Conservation (phyloP, 2,113 vertebrate genomes). For the Triplophysa siluroides region DNA sequence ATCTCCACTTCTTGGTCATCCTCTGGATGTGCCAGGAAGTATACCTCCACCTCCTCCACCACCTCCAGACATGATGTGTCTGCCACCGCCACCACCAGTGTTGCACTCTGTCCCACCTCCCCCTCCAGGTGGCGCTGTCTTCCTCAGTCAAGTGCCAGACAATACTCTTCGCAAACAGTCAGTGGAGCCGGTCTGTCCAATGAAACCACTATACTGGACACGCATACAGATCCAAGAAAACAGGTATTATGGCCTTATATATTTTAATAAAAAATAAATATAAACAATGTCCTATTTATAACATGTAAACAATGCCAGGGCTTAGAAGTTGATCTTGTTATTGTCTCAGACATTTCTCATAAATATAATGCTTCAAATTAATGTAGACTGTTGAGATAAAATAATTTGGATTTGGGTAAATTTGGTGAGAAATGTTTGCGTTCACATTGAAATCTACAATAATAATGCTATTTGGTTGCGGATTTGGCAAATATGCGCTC, state of each 20-base stretch:
- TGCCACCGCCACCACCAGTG: constrained; percentile 48
- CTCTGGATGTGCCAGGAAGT: constrained; percentile 14
- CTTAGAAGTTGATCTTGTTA: too few species aligned
- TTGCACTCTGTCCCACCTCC: constrained; percentile 59
- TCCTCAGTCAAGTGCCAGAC: constrained; percentile 61
- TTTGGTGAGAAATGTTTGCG: too few species aligned
- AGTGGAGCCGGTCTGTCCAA: constrained; percentile 86
- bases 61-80: neutral
- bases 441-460: too few species aligned
- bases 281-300: too few species aligned
- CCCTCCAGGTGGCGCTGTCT: constrained; percentile 58
- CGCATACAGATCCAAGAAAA: constrained; percentile 88
- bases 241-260: constrained; percentile 73
- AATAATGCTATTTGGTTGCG: too few species aligned
- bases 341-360: too few species aligned
- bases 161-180: constrained; percentile 81
- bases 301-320: too few species aligned
- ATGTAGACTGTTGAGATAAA: too few species aligned
- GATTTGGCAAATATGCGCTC: too few species aligned
- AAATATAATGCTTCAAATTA: too few species aligned
- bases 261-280: too few species aligned
- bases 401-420: too few species aligned
- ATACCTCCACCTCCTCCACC: constrained; percentile 26
- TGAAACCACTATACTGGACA: constrained; percentile 97
- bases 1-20: constrained; percentile 47